These are phyloP conservation scores for Pogoniulus pusillus DNA, from an alignment of 2,797 vertebrate species.

Conservation along the genomic window DNA sequence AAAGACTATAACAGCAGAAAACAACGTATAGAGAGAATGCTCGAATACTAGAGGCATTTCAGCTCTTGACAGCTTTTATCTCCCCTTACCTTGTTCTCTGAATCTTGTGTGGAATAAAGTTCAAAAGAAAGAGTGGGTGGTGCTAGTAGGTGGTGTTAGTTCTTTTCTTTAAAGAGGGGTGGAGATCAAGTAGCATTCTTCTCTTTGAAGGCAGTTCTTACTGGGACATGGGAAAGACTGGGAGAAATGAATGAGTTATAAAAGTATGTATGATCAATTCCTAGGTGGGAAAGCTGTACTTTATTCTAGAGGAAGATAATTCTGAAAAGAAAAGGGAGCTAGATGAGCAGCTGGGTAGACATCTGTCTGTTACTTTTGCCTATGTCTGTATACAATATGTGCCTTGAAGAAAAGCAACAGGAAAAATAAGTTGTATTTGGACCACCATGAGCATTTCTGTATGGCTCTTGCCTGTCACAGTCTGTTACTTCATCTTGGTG, in stretches of 20 bases:
- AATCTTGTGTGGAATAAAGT: not conserved
- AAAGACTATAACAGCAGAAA: not conserved
- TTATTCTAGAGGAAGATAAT: not conserved
- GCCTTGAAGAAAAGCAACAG: not conserved
- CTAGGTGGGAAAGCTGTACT: not conserved
- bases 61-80: not conserved
- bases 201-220: not conserved
- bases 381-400: not conserved
- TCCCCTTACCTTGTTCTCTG: not conserved
- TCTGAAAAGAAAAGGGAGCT: not conserved
- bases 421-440: not conserved
- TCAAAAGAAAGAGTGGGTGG: not conserved
- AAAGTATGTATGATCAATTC: not conserved
- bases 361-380: not conserved
- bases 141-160: not conserved
- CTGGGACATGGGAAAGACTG: not conserved
- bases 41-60: not conserved
- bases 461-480: not conserved
- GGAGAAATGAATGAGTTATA: accelerated
- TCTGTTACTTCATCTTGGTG: not conserved
- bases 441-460: not conserved
- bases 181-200: not conserved
- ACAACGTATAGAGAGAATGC: not conserved
- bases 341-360: not conserved
- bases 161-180: not conserved